Conservation (phyloP, 1,140 invertebrate genomes). For the Chelonus insularis region DNA sequence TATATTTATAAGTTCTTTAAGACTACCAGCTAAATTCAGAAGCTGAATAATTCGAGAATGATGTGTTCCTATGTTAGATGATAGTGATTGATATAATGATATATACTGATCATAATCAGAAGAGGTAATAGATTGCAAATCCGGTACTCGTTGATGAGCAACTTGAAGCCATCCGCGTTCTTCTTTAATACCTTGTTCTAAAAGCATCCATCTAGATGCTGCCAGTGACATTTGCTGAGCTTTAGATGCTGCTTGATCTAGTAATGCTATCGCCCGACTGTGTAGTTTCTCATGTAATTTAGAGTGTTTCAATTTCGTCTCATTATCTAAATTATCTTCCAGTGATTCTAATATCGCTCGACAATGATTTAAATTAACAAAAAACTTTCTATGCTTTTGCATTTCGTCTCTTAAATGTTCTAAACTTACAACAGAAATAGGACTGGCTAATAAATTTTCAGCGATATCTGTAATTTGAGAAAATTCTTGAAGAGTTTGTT, state of each 20-base stretch:
- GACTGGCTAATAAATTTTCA: conserved; percentile 74
- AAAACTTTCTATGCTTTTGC: conserved; percentile 86
- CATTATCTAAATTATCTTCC: conserved; percentile 78
- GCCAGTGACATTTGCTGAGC: conserved; percentile 81
- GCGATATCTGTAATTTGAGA: conserved; percentile 81
- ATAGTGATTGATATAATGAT: conserved; percentile 77
- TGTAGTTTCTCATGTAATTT: conserved; percentile 77
- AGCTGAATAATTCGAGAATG: conserved; percentile 75
- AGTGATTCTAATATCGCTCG: conserved; percentile 80
- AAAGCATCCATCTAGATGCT: conserved; percentile 77
- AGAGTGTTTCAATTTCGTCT: conserved; percentile 74
- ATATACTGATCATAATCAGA: conserved; percentile 83
- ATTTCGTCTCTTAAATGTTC: conserved; percentile 83
- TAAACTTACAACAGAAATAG: conserved; percentile 72
- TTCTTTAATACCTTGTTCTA: conserved; percentile 80
- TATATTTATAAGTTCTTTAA: conserved; percentile 75
- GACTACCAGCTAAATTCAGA: conserved; percentile 69
- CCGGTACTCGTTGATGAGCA: conserved; percentile 78
- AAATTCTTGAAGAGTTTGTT: conserved; percentile 83
- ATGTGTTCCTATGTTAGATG: conserved; percentile 75
- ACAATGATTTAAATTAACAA: conserved; percentile 84
- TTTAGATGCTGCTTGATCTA: conserved; percentile 77
- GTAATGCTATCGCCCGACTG: conserved; percentile 69
- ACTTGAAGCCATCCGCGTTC: conserved; percentile 80
- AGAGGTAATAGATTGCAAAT: conserved; percentile 75